phyloP scores from a whole-genome alignment of 2,888 invertebrate species.

The Pyrochroa serraticornis region DNA sequence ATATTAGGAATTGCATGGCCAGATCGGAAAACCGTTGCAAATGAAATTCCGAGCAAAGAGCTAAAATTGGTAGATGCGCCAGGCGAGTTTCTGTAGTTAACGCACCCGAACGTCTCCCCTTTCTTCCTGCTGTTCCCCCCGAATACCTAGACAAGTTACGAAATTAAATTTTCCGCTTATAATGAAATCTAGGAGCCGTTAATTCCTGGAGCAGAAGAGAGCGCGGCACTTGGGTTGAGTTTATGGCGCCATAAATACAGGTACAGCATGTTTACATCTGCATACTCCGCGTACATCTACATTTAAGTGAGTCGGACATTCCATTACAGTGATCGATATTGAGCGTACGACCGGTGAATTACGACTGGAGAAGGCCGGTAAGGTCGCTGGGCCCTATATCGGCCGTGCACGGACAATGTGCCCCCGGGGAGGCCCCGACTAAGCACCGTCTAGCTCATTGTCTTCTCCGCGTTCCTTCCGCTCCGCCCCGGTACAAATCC shows the following conservation, averaged over 20 bases:
- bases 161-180: slow-evolving; percentile 1
- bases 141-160: no score
- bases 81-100: no score
- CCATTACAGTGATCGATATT: slow-evolving; percentile 36
- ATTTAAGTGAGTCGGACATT: slow-evolving; percentile 34
- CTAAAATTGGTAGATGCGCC: no score
- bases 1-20: no score
- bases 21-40: no score
- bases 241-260: slow-evolving; percentile 31
- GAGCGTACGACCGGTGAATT: slow-evolving; percentile 21
- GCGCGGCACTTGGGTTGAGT: slow-evolving; percentile 10
- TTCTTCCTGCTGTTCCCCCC: no score
- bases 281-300: slow-evolving; percentile 26
- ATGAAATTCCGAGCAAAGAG: no score
- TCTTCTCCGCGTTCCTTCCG: slow-evolving; percentile 28
- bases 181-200: slow-evolving; percentile 12
- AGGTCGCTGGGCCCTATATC: slow-evolving; percentile 27
- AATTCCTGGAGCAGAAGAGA: slow-evolving; percentile 7
- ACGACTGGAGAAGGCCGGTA: slow-evolving; percentile 17
- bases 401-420: slow-evolving; percentile 32
- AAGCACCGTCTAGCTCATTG: slow-evolving; percentile 35
- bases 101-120: no score
- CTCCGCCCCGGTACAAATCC: slow-evolving; percentile 32
- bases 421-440: slow-evolving; percentile 25
- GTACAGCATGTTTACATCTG: slow-evolving; percentile 27